Base-by-base conservation (phyloP, 23 tunicate genomes). In the Phallusia fumigata region DNA sequence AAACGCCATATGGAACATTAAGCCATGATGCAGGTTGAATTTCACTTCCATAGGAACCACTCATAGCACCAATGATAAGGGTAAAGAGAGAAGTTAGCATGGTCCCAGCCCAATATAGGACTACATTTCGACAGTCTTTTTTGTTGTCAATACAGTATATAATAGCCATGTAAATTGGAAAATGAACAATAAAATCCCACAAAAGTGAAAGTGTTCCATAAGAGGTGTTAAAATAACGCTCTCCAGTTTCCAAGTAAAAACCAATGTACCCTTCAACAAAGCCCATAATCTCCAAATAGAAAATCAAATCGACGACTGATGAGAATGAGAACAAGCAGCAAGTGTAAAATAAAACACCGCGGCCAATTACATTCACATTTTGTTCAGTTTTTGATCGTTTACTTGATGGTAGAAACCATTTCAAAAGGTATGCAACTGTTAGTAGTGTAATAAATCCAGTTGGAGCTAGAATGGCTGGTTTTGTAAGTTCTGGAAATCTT, bases 241-340 rank as follows among this genome's bases (percentile, higher is more conserved):
- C 96, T 15, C 90, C 96, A 72, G 47, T 79, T 74, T 83, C 80
- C 31, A 91, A 74, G 51, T 91, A 91, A 73, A 83, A 86, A 24
- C 80, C 88, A 65, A 85, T 77, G 77, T 74, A 87, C 0, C 91
- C 96, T 0, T 77, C 35, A 13, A 91, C 52, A 58, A 65, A 18
- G 3, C 87, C 88, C 19, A 74, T 33, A 31, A 65, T 78, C 50
- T 91, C 91, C 30, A 91, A 79, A 75, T 31, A 82, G 16, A 83
- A 82, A 33, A 87, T 79, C 15, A 84, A 77, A 74, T 91, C 96
- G 28, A 91, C 80, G 36, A 83, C 78, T 36, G 91, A 91, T 2
- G 96, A 83, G 88, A 90, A 91, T 19, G 85, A 51, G 74, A 91
- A 91, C 28, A 87, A 47, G 44, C 88, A 86, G 36, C 91, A 80